phyloP scores from a whole-genome alignment of 2,888 invertebrate species.

The Apamea monoglypha region DNA sequence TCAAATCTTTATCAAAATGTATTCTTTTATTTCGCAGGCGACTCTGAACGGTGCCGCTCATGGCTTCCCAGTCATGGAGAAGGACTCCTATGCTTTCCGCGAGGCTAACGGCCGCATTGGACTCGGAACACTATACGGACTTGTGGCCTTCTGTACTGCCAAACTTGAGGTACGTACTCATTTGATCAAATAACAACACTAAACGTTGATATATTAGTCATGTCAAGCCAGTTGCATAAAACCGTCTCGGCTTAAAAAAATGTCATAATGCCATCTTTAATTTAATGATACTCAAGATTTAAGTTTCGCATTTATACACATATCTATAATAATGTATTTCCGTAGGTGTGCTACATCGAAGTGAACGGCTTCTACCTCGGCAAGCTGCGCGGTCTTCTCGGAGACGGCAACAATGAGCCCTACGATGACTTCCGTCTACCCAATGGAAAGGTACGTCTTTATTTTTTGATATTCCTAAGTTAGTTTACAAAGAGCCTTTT shows the following conservation, averaged over 20 bases:
- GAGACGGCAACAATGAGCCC: conserved; percentile 97
- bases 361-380: conserved; percentile 97
- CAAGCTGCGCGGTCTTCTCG: conserved; percentile 96
- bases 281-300: neutral
- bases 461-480: neutral
- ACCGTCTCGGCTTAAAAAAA: neutral
- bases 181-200: neutral
- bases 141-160: conserved; percentile 90
- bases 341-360: conserved; percentile 92
- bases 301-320: neutral
- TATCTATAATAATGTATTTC: neutral
- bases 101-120: conserved; percentile 89
- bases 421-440: conserved; percentile 95
- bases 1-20: neutral
- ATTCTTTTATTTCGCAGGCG: conserved; percentile 79
- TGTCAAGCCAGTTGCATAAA: neutral
- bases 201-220: neutral
- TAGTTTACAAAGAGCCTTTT: neutral
- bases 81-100: conserved; percentile 91
- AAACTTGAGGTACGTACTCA: conserved; percentile 88
- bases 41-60: conserved; percentile 92
- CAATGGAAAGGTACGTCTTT: conserved; percentile 92
- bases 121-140: conserved; percentile 92
- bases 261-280: neutral
- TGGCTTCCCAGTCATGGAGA: conserved; percentile 92